Evolutionary conservation across 2,113 vertebrate genomes (phyloP).

Genomic region (Diadophis punctatus): DNA sequence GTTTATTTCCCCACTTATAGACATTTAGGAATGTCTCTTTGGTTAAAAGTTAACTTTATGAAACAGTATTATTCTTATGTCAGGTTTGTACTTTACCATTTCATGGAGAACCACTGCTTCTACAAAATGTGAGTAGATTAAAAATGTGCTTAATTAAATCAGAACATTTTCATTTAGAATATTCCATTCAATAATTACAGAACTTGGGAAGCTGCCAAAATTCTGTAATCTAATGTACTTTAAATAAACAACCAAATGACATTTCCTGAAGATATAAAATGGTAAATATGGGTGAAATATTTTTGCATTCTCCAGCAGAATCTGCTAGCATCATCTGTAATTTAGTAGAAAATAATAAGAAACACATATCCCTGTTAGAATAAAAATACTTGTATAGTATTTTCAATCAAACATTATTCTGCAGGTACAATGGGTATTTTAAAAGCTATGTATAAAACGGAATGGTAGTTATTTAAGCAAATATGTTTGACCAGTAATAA

Average conservation of each 20-base stretch:
- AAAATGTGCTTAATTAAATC: conserved; percentile 59
- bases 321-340: conserved; percentile 43
- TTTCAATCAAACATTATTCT: neutral
- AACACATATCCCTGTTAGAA: neutral
- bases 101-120: conserved; percentile 30
- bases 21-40: neutral
- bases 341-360: neutral
- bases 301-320: conserved; percentile 46
- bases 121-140: conserved; percentile 58
- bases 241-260: conserved; percentile 53
- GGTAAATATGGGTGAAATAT: conserved; percentile 59
- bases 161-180: conserved; percentile 65
- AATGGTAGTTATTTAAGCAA: neutral
- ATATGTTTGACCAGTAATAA: neutral
- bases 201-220: conserved; percentile 61
- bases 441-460: no score
- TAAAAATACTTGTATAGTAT: neutral
- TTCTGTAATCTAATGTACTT: conserved; percentile 61
- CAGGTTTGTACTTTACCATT: neutral
- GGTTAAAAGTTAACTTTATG: neutral
- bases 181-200: conserved; percentile 66
- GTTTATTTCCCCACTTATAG: neutral
- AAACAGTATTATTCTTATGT: neutral
- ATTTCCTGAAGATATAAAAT: conserved; percentile 45
- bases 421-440: neutral